These are phyloP conservation scores for Urophycis tenuis DNA, from an alignment of 2,797 vertebrate genomes.

Conservation along the genomic window DNA sequence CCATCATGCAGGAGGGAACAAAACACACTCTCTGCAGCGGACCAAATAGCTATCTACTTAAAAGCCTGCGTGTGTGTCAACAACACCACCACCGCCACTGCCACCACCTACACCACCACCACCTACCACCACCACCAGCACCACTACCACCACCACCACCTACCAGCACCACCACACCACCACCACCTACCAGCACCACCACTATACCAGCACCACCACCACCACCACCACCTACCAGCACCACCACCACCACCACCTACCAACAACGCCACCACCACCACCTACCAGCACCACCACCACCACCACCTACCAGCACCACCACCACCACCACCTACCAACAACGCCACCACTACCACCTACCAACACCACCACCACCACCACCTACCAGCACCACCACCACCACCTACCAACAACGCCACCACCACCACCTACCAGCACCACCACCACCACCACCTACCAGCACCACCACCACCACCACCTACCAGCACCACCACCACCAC, in stretches of 20 bases:
- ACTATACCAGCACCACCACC: neutral
- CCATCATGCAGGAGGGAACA: slow-evolving; percentile 49
- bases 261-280: neutral
- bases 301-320: neutral
- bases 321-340: slow-evolving; percentile 9
- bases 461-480: no score
- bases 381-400: slow-evolving; percentile 4
- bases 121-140: slow-evolving; percentile 18
- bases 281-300: slow-evolving; percentile 9
- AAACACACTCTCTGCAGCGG: slow-evolving; percentile 46
- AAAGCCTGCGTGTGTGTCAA: slow-evolving; percentile 18
- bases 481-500: neutral
- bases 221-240: slow-evolving; percentile 7
- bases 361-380: neutral
- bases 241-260: no score
- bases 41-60: slow-evolving; percentile 31
- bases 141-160: slow-evolving; percentile 28
- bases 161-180: no score
- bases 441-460: slow-evolving; percentile 6
- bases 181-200: slow-evolving; percentile 11
- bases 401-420: no score
- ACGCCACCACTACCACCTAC: no score
- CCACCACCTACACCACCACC: slow-evolving; percentile 4
- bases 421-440: no score
- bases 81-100: neutral